These are phyloP conservation scores for Pantala flavescens DNA, from an alignment of 1,140 invertebrate genomes.

Conservation along the genomic window DNA sequence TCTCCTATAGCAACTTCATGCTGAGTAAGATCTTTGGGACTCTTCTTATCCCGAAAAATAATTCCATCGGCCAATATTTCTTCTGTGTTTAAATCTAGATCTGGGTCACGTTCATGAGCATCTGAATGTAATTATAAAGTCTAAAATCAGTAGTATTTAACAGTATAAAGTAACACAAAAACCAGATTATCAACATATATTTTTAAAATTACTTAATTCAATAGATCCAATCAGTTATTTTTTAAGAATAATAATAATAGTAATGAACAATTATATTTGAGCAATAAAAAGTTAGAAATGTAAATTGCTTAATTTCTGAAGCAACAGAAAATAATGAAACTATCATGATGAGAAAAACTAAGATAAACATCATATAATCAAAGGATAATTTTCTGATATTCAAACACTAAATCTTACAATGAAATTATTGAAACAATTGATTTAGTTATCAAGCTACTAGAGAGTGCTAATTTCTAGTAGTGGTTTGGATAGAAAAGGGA, in stretches of 20 bases:
- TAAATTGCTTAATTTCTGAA: background rate
- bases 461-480: background rate
- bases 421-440: background rate
- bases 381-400: background rate
- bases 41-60: slow-evolving; percentile 74
- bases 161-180: background rate
- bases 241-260: background rate
- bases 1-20: slow-evolving; percentile 82
- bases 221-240: slow-evolving; percentile 4
- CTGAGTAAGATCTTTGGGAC: slow-evolving; percentile 60
- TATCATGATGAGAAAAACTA: background rate
- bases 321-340: slow-evolving; percentile 7
- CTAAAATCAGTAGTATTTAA: background rate
- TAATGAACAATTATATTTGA: background rate
- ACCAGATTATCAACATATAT: background rate
- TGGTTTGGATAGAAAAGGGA: background rate
- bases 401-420: background rate
- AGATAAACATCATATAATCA: slow-evolving; percentile 8
- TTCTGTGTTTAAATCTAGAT: slow-evolving; percentile 38
- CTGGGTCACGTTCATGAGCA: slow-evolving; percentile 40
- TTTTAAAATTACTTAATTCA: background rate
- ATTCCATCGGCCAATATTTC: slow-evolving; percentile 72
- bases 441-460: slow-evolving; percentile 6
- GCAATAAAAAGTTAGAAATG: slow-evolving; percentile 3
- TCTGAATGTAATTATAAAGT: slow-evolving; percentile 28